These are phyloP conservation scores for Phoronis australis DNA, from an alignment of 2,888 invertebrate genomes.

Conservation along the genomic window DNA sequence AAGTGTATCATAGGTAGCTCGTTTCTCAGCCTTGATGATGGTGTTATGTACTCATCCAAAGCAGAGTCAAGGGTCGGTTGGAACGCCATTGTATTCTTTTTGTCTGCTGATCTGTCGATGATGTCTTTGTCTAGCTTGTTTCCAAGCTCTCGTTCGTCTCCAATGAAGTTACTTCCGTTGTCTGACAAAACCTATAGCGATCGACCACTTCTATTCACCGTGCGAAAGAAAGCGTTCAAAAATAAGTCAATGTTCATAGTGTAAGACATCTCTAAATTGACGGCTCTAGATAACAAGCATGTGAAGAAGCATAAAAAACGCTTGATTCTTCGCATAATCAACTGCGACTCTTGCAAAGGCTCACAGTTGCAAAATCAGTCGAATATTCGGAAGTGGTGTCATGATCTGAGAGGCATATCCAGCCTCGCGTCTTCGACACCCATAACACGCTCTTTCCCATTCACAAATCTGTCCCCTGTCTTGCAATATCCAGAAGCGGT, in stretches of 20 bases:
- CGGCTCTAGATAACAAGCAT: constrained; percentile 1
- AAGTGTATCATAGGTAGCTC: too few relatives aligned
- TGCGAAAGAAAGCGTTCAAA: constrained; percentile 14
- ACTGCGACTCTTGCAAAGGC: constrained; percentile 4
- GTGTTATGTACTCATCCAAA: too few relatives aligned
- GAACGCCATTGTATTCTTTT: too few relatives aligned
- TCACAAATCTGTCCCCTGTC: constrained; percentile 2
- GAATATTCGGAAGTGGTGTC: constrained; percentile 8
- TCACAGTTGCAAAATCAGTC: background rate
- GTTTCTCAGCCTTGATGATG: too few relatives aligned
- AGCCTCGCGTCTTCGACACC: background rate
- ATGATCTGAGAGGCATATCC: constrained; percentile 1
- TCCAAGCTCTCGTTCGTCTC: too few relatives aligned
- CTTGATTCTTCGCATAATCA: constrained; percentile 3
- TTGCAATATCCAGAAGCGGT: constrained; percentile 10
- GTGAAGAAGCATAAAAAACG: too few relatives aligned
- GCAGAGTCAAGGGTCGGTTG: too few relatives aligned
- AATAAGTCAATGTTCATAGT: constrained; percentile 6
- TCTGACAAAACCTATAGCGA: too few relatives aligned
- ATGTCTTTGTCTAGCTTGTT: too few relatives aligned
- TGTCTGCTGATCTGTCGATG: too few relatives aligned
- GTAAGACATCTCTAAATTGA: constrained; percentile 5
- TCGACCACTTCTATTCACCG: too few relatives aligned
- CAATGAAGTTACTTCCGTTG: too few relatives aligned
- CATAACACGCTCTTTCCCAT: constrained; percentile 1